Evolutionary conservation across 1,140 invertebrate species (phyloP).

Genomic region (Neodiprion virginianus): DNA sequence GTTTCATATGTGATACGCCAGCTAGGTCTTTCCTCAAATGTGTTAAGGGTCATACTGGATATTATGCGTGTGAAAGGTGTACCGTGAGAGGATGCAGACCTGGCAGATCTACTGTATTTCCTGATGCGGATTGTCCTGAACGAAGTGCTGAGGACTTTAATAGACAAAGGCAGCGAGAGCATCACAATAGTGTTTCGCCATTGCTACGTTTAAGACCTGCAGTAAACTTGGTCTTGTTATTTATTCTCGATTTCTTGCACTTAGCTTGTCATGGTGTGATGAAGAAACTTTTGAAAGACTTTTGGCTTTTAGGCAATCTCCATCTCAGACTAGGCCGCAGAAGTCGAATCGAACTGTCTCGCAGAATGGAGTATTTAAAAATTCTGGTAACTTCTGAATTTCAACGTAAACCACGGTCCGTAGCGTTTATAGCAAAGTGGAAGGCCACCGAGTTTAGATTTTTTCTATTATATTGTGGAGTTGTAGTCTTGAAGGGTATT

Average conservation of each 20-base stretch:
- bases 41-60: no score
- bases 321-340: constrained; percentile 4
- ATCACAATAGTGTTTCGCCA: constrained; percentile 13
- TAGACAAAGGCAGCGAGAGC: background rate
- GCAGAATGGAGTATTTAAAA: constrained; percentile 10
- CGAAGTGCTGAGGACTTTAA: constrained; percentile 13
- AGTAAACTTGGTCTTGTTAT: constrained; percentile 21
- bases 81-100: no score
- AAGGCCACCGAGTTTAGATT: no score
- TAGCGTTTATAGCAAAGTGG: constrained; percentile 12
- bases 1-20: no score
- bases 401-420: constrained; percentile 14
- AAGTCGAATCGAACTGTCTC: constrained; percentile 10
- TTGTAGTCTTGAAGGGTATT: no score
- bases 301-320: background rate
- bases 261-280: constrained; percentile 16
- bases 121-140: background rate
- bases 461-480: no score
- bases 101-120: background rate
- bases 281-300: constrained; percentile 11
- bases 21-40: no score
- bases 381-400: constrained; percentile 6
- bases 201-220: constrained; percentile 10
- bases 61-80: no score
- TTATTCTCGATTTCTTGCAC: constrained; percentile 29